phyloP scores from a whole-genome alignment of 1,140 invertebrate genomes.

The Drosophila novamexicana region DNA sequence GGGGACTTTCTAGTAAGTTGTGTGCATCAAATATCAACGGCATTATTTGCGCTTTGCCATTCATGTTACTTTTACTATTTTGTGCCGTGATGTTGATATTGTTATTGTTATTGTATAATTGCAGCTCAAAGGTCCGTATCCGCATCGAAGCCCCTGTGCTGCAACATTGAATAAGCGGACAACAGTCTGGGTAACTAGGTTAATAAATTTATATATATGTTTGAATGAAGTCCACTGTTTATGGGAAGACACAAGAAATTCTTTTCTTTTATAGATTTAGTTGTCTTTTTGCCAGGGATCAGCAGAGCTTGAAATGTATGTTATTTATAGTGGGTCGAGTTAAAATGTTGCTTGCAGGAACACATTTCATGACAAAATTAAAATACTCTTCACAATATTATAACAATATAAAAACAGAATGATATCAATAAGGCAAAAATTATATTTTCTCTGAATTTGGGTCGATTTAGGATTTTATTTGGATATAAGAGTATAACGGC shows the following conservation, averaged over 20 bases:
- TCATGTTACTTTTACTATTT: slow-evolving; percentile 37
- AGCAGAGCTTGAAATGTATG: neutral
- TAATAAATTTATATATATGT: slow-evolving; percentile 52
- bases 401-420: no score
- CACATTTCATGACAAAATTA: no score
- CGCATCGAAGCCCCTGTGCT: slow-evolving; percentile 7
- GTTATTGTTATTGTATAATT: slow-evolving; percentile 19
- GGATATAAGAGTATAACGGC: no score
- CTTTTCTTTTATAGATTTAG: slow-evolving; percentile 22
- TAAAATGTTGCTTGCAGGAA: neutral
- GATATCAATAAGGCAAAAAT: no score
- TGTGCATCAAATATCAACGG: slow-evolving; percentile 61
- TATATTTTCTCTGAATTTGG: no score
- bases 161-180: slow-evolving; percentile 62
- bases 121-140: slow-evolving; percentile 24
- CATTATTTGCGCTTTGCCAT: slow-evolving; percentile 66
- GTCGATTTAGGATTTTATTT: no score
- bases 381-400: no score
- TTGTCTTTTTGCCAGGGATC: slow-evolving; percentile 17
- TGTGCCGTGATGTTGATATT: slow-evolving; percentile 41
- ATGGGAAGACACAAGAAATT: slow-evolving; percentile 3
- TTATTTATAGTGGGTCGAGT: slow-evolving; percentile 23
- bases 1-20: neutral
- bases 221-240: slow-evolving; percentile 12
- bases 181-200: slow-evolving; percentile 50